Conservation (phyloP, 2,888 invertebrate genomes). For the Epirrita christyi region DNA sequence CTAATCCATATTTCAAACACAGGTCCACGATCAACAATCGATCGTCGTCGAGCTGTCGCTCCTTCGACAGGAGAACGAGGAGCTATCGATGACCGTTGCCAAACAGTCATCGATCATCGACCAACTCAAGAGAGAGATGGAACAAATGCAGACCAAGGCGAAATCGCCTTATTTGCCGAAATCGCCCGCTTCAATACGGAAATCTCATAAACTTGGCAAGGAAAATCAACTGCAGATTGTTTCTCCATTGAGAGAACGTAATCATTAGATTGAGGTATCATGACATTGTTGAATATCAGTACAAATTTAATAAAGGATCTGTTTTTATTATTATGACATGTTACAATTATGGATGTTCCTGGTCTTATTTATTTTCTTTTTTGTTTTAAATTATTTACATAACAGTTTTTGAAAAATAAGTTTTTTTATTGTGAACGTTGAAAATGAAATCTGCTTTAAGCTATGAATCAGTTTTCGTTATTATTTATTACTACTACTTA, state of each 20-base stretch:
- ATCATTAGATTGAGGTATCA: slow-evolving; percentile 47
- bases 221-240: slow-evolving; percentile 68
- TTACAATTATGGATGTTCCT: slow-evolving; percentile 27
- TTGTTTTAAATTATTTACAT: slow-evolving; percentile 22
- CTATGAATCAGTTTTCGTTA: slow-evolving; percentile 20
- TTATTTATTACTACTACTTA: slow-evolving; percentile 29
- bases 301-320: slow-evolving; percentile 22
- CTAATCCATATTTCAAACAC: slow-evolving; percentile 27
- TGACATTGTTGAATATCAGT: slow-evolving; percentile 16
- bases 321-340: slow-evolving; percentile 26
- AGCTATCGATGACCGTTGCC: slow-evolving; percentile 71
- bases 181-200: slow-evolving; percentile 70
- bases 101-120: slow-evolving; percentile 76
- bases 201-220: slow-evolving; percentile 72
- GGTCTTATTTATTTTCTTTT: slow-evolving; percentile 26
- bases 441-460: slow-evolving; percentile 11
- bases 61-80: slow-evolving; percentile 79
- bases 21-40: slow-evolving; percentile 80
- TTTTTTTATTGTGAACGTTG: slow-evolving; percentile 26
- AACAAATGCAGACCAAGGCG: slow-evolving; percentile 60
- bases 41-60: slow-evolving; percentile 75
- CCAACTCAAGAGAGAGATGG: slow-evolving; percentile 73
- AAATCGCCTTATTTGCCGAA: slow-evolving; percentile 72
- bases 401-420: slow-evolving; percentile 8
- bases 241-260: slow-evolving; percentile 78